Evolutionary conservation across 2,797 vertebrate species (phyloP).

Genomic region (Sciurus vulgaris): DNA sequence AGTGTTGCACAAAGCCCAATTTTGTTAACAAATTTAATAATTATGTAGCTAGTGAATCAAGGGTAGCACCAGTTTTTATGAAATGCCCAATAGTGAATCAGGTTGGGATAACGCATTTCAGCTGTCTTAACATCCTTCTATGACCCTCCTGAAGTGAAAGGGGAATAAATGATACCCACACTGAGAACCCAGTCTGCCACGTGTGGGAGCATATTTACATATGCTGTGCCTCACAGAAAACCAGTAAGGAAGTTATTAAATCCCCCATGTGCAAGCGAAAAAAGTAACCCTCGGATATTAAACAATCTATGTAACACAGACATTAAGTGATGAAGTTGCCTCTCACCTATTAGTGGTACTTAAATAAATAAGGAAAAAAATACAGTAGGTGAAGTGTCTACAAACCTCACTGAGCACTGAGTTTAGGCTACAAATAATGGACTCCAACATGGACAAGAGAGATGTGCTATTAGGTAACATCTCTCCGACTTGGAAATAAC

Average conservation of each 20-base stretch:
- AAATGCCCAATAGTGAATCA: too few relatives aligned
- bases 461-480: neutral
- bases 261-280: neutral
- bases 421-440: neutral
- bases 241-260: neutral
- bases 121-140: neutral
- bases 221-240: neutral
- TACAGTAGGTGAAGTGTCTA: neutral
- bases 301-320: neutral
- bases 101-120: neutral
- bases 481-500: neutral
- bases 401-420: neutral
- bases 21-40: constrained; percentile 37
- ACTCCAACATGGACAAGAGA: neutral
- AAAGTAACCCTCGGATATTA: constrained; percentile 24
- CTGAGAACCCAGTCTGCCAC: neutral
- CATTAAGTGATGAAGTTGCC: neutral
- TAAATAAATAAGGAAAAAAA: neutral
- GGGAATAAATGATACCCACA: neutral
- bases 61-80: neutral
- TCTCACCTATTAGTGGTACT: neutral
- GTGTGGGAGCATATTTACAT: neutral
- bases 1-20: neutral
- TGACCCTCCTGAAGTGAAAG: neutral
- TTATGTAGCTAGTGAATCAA: constrained; percentile 9